Conservation (phyloP, 2,797 vertebrate species). For the Tauraco hartlaubi region DNA sequence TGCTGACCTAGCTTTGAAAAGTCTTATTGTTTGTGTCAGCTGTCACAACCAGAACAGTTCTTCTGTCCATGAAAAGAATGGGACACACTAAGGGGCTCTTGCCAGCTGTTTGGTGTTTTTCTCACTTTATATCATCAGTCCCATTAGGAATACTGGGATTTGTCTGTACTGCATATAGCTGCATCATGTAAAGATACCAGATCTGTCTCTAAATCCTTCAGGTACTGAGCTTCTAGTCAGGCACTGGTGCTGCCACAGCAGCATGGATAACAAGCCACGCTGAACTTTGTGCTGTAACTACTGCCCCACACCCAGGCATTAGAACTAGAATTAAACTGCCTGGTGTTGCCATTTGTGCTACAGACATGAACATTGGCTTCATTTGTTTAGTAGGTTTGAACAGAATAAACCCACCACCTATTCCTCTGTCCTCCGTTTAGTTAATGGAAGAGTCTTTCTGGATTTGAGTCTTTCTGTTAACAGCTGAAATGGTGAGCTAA, state of each 20-base stretch:
- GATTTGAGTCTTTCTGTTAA: not conserved
- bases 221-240: not conserved
- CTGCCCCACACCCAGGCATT: not conserved
- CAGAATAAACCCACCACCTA: not conserved
- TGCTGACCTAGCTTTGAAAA: not conserved
- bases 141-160: not conserved
- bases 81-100: not conserved
- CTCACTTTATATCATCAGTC: not conserved
- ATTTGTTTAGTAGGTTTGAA: not conserved
- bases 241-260: not conserved
- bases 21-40: not conserved
- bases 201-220: not conserved
- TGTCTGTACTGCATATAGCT: not conserved
- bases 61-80: not conserved
- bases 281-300: not conserved
- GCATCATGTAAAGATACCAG: not conserved
- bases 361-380: not conserved
- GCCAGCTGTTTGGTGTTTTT: not conserved
- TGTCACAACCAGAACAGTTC: not conserved
- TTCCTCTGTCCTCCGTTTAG: not conserved
- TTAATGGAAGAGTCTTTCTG: not conserved
- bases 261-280: not conserved
- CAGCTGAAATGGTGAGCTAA: conserved; percentile 29
- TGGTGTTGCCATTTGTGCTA: not conserved
- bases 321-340: not conserved